Conservation (phyloP, 2,797 vertebrate genomes). For the Crax fasciolata region DNA sequence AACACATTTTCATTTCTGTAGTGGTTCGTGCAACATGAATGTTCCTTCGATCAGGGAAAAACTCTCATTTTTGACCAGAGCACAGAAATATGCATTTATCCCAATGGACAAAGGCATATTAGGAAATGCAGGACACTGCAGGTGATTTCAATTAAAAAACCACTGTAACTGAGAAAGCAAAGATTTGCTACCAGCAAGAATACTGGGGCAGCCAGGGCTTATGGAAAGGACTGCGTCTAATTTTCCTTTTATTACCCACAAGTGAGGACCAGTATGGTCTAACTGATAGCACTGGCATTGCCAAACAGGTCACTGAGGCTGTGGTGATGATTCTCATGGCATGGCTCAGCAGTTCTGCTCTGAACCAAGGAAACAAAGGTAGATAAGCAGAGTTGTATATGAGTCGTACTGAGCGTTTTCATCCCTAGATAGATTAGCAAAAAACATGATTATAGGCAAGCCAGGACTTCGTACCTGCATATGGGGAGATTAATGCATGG, state of each 20-base stretch:
- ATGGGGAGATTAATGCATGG: background rate
- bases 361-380: background rate
- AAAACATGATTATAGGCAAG: background rate
- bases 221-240: background rate
- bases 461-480: accelerated
- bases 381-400: background rate
- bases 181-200: background rate
- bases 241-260: background rate
- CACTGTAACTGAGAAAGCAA: background rate
- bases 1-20: background rate
- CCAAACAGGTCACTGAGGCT: no score
- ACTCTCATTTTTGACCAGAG: background rate
- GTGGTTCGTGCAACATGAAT: background rate
- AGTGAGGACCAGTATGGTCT: background rate
- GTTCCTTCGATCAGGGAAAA: background rate
- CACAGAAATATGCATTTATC: background rate
- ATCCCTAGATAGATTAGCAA: background rate
- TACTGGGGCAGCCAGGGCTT: background rate
- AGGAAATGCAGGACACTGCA: background rate
- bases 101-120: accelerated
- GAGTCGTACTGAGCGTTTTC: background rate
- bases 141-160: background rate
- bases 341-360: background rate
- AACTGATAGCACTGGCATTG: no score
- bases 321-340: background rate